These are phyloP conservation scores for Neoniphon sammara DNA, from an alignment of 2,797 vertebrate genomes.

Conservation along the genomic window DNA sequence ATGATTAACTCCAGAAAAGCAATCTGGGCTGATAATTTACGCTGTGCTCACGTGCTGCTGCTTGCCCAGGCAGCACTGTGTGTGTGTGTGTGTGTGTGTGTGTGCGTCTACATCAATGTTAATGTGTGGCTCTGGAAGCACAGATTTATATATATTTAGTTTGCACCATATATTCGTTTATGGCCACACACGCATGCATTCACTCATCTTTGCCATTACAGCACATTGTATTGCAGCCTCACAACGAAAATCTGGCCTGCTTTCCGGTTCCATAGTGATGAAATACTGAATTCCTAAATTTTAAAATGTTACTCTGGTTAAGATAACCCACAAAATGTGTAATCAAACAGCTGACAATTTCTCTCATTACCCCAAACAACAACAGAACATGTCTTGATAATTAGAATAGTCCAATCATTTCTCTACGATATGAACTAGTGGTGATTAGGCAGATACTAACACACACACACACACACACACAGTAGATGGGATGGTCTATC, in stretches of 20 bases:
- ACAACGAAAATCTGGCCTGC: constrained; percentile 19
- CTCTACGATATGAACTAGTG: constrained; percentile 38
- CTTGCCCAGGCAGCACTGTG: constrained; percentile 40
- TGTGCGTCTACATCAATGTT: not conserved
- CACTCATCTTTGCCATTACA: constrained; percentile 50
- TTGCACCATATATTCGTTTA: not conserved
- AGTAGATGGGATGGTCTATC: constrained; percentile 50
- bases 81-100: constrained; percentile 16
- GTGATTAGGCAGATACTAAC: constrained; percentile 54
- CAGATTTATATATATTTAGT: constrained; percentile 40
- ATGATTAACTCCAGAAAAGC: constrained; percentile 82
- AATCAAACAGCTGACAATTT: constrained; percentile 51
- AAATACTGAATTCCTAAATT: constrained; percentile 26
- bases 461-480: constrained; percentile 9
- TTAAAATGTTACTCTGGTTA: not conserved
- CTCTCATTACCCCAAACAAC: constrained; percentile 43
- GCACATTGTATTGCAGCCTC: constrained; percentile 26
- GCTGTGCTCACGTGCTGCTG: constrained; percentile 49
- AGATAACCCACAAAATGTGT: constrained; percentile 22
- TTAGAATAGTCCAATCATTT: constrained; percentile 62
- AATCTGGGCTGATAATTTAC: constrained; percentile 77
- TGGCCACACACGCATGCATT: not conserved
- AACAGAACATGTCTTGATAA: constrained; percentile 55
- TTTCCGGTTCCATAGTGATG: not conserved
- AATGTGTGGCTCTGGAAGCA: constrained; percentile 16